Evolutionary conservation across 2,888 invertebrate genomes (phyloP).

Genomic region (Pemphredon lugubris): DNA sequence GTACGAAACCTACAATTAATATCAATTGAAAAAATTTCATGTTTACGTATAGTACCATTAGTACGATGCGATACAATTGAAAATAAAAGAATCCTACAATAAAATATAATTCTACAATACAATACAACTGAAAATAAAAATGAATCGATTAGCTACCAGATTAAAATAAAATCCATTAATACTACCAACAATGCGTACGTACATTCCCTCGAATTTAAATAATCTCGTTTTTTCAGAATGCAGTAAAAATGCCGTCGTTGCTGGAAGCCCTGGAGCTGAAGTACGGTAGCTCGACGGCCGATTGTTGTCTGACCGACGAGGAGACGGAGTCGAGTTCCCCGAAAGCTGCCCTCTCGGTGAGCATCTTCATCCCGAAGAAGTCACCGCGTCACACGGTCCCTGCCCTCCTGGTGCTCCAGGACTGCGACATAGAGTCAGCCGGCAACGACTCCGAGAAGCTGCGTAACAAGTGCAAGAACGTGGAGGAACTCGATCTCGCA

Average conservation of each 20-base stretch:
- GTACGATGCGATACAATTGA: too few species aligned
- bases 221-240: too few species aligned
- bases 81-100: too few species aligned
- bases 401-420: constrained; percentile 92
- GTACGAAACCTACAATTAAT: too few species aligned
- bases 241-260: constrained; percentile 89
- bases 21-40: too few species aligned
- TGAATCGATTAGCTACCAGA: too few species aligned
- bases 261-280: constrained; percentile 94
- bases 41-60: too few species aligned
- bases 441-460: constrained; percentile 90
- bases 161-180: too few species aligned
- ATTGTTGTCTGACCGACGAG: constrained; percentile 83
- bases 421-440: constrained; percentile 94
- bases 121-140: too few species aligned
- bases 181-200: too few species aligned
- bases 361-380: constrained; percentile 93
- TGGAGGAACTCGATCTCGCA: constrained; percentile 96
- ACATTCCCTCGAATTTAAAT: too few species aligned
- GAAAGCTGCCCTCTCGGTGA: constrained; percentile 86
- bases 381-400: constrained; percentile 90
- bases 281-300: constrained; percentile 86
- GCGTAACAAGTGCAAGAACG: constrained; percentile 91
- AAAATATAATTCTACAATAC: too few species aligned
- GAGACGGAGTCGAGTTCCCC: constrained; percentile 82